A percentile compares a stretch with the other conserved stretches of the same genome.
Conservation (phyloP, 2,113 vertebrate genomes). For the Trichomycterus rosablanca region DNA sequence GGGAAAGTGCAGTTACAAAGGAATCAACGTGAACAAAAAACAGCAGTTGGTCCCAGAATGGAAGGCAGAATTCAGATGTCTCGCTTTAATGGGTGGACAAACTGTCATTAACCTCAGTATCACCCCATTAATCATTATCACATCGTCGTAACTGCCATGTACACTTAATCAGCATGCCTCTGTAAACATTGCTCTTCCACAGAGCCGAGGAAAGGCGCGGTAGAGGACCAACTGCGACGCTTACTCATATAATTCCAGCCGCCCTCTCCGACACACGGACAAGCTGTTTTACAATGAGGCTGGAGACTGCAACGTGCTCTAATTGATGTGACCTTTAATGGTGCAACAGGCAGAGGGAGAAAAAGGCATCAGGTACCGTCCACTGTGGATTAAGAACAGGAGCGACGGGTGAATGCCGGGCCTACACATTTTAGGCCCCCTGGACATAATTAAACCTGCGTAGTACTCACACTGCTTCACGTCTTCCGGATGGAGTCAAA, state of each 20-base stretch:
- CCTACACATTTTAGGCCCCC: conserved; percentile 64
- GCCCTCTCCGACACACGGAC: conserved; percentile 50
- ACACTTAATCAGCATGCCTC: conserved; percentile 29
- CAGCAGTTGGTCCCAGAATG: conserved; percentile 11
- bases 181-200: conserved; percentile 29
- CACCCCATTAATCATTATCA: conserved; percentile 46
- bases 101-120: conserved; percentile 42
- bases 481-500: conserved; percentile 54
- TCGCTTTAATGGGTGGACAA: conserved; percentile 38
- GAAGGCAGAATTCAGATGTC: conserved; percentile 32
- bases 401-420: conserved; percentile 59
- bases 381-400: conserved; percentile 66
- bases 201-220: not conserved
- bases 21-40: not conserved
- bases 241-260: conserved; percentile 28
- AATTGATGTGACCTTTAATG: conserved; percentile 82
- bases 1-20: not conserved
- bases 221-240: conserved; percentile 43
- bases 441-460: conserved; percentile 77
- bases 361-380: conserved; percentile 72
- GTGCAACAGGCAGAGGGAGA: conserved; percentile 64
- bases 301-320: conserved; percentile 72
- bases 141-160: conserved; percentile 37
- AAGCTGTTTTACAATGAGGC: conserved; percentile 71
- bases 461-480: conserved; percentile 65